Base-by-base conservation (phyloP, 2,888 invertebrate species). In the Dione vanillae region DNA sequence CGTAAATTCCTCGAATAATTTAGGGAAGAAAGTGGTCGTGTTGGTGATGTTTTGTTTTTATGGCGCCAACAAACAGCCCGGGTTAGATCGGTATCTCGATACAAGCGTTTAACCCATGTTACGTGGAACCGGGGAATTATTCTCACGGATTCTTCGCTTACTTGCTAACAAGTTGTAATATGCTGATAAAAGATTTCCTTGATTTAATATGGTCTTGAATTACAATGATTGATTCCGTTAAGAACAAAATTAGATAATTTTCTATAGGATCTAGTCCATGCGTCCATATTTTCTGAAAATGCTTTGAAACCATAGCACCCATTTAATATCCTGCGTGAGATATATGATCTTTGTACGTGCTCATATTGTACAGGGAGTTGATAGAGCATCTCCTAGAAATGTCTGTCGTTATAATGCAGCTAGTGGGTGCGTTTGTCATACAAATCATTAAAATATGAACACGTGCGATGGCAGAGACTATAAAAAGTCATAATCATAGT, bases 81-180 rank as follows among this genome's bases (percentile, higher is more conserved):
- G 88, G 89, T 91, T 90, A 91, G 92, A 93, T 93, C 91, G 85
- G 90, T 91, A 92, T 92, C 92, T 78, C 85, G 89, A 91, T 92
- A 91, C 92, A 92, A 90, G 87, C 92, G 88, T 91, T 92, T 92
- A 92, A 92, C 91, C 90, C 90, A 90, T 91, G 92, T 92, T 91
- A 90, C 90, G 88, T 86, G 88, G 90, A 91, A 88, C 84, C 79
- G 82, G 80, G 85, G 87, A 84, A 88, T 87, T 82, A 89, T 91
- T 93, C 92, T 91, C 92, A 92, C 91, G 92, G 88, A 80, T 72
- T 79, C 82, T 79, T 78, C 78, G 79, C 81, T 77, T 76, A 83
- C 85, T 86, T 83, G 86, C 84, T 84, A 89, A 91, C 90, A 85
- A 90, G 89, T 88, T 89, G 87, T 91, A 86, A 89, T 86, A 85